Base-by-base conservation (phyloP, 2,113 vertebrate genomes). In the Gallinago undulata region DNA sequence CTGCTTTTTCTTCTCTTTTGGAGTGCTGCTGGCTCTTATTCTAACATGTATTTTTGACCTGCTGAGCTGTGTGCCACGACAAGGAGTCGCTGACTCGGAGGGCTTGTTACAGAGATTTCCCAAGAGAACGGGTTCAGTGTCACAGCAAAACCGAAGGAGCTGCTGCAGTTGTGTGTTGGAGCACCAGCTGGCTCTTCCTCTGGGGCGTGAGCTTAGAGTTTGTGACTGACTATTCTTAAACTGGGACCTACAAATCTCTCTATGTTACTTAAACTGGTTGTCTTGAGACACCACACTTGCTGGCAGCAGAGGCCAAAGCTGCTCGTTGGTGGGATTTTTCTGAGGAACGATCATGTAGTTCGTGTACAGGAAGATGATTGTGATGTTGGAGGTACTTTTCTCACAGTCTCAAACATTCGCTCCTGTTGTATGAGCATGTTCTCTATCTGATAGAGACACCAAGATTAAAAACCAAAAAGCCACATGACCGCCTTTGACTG, bases 401-500 rank as follows among this genome's bases (percentile, higher is more conserved):
- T 84, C 79, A 21, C 1, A 1, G 30, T 51, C 68, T 81, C 35
- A 56, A 47, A 18, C 7, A 3, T 25, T 64, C 25, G 22, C 67
- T 51, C 8, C 25, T 41, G 12, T 37, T 43, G 3, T 4, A 6
- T 14, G 43, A 69, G 15, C 10, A 0, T 3, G 17, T 64, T 84
- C 9, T 31, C 6, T 23, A 2, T 28, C n/a, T 33, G 37, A 7
- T 43, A 45, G 9, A 13, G 30, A 59, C 14, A 30, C 55, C n/a
- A 7, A 30, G 50, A 17, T 33, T 51, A 19, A 53, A 57, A 73
- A 7, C 39, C 1, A 0, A 35, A 63, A n/a, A 3, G 3, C 31
- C 0, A 0, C 6, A 11, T 1, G 1, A 2, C 33, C 8, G 27
- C 31, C 59, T 53, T 39, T 56, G 51, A 2, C 25, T 9, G 53